Evolutionary conservation across 1,140 invertebrate genomes (phyloP), one percentile per base, ranked within the genome.

Genomic region (Tachypleus tridentatus): DNA sequence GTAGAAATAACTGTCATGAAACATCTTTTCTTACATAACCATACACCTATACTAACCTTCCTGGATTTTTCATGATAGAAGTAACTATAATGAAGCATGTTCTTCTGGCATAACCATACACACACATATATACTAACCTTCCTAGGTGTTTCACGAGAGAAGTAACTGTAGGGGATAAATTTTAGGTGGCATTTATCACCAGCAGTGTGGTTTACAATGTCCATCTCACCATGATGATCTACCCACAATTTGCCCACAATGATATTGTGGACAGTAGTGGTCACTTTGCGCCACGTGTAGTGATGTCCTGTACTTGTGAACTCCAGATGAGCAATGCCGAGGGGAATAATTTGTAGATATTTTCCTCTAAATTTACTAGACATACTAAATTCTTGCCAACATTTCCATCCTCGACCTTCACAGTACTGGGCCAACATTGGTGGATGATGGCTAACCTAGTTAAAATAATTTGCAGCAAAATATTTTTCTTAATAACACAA

Each of bases 221-320:
- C 93, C 93, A 97, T 98, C 75, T 99, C 96, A 51, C 97, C 97
- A 75, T 97, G 92, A 77, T 99, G 93, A 80, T 99, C 97, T 10
- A 99, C 93, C 97, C 97, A 99, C 65, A 99, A 82, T 79, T 94
- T 95, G 62, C 97, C 97, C 53, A 99, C 95, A 70, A 99, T 98
- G 68, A 99, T 98, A 78, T 99, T 99, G 79, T 99, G 96, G 47
- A 98, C 92, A 11, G 95, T 98, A 8, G 96, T 98, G 7, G 93
- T 97, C 48, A 99, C 93, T 74, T 98, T 98, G 65, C 91, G 82
- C 94, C 97, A 99, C 5, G 93, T 93, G 76, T 96, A 99, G 75
- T 95, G 91, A 79, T 94, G 86, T 9, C 80, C 79, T 49, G 74
- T 82, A 59, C 76, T 77, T 47, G 79, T 76, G 75, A 95, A 95